Conservation (phyloP, 1,140 invertebrate genomes). For the Pectinophora gossypiella region DNA sequence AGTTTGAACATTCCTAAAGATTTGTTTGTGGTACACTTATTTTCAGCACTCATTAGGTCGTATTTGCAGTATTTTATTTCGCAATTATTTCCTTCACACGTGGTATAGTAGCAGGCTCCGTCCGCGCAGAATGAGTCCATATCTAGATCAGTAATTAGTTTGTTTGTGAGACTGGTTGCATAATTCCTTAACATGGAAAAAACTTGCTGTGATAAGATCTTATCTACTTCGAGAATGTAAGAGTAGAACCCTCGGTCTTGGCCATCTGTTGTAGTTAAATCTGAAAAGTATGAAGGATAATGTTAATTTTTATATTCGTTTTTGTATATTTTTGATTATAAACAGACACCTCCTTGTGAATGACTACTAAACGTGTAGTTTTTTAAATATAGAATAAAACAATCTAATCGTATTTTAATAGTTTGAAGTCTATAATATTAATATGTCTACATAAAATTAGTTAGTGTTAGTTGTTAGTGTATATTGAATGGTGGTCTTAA, state of each 20-base stretch:
- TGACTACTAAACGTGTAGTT: no score
- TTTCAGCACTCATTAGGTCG: slow-evolving; percentile 33
- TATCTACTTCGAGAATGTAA: slow-evolving; percentile 22
- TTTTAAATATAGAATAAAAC: no score
- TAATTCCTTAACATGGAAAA: slow-evolving; percentile 26
- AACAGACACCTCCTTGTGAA: no score
- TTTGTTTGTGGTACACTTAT: slow-evolving; percentile 25
- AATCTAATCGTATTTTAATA: no score
- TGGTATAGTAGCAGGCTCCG: slow-evolving; percentile 45
- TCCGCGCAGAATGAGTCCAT: slow-evolving; percentile 35
- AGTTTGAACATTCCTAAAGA: slow-evolving; percentile 11
- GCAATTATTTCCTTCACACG: slow-evolving; percentile 29
- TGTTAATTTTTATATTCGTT: no score
- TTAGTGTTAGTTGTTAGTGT: no score
- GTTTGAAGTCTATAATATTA: no score
- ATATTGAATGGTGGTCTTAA: no score
- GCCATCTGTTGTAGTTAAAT: no score
- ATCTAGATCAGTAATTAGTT: slow-evolving; percentile 33
- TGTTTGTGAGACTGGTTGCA: slow-evolving; percentile 35
- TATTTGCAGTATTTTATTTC: slow-evolving; percentile 38
- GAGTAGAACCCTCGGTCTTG: not conserved
- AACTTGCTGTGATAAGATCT: slow-evolving; percentile 26
- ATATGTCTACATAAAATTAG: no score
- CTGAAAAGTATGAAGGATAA: no score
- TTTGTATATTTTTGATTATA: no score